A percentile compares a stretch with the other conserved stretches of the same genome.
Evolutionary conservation across 2,113 vertebrate genomes (phyloP).

Genomic region (Leucopsar rothschildi): DNA sequence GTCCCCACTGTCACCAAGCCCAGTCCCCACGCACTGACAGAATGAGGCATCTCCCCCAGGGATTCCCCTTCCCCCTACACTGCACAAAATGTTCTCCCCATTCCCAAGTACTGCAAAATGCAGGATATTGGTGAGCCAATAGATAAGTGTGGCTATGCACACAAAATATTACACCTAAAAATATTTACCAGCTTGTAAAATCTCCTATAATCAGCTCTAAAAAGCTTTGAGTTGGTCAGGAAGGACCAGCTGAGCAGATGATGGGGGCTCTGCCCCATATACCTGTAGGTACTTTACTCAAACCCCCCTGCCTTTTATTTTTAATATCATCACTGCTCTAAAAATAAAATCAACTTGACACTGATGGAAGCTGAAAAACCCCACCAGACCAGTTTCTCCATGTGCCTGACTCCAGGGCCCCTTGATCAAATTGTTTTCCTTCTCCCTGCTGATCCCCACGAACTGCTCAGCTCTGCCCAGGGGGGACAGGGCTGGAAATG

Average conservation of each 20-base stretch:
- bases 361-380: slow-evolving; percentile 73
- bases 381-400: slow-evolving; percentile 42
- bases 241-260: background rate
- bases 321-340: slow-evolving; percentile 47
- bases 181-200: no score
- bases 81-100: background rate
- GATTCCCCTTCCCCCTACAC: rapidly evolving
- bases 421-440: slow-evolving; percentile 73
- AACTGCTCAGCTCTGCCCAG: slow-evolving; percentile 41
- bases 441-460: slow-evolving; percentile 38
- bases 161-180: background rate
- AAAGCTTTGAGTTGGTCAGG: background rate
- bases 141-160: rapidly evolving
- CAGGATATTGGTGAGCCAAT: background rate
- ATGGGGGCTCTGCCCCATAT: background rate
- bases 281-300: slow-evolving; percentile 27
- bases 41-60: background rate
- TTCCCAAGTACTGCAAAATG: rapidly evolving
- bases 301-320: background rate
- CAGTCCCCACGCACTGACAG: rapidly evolving
- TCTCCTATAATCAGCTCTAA: background rate
- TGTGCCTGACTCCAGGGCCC: slow-evolving; percentile 66
- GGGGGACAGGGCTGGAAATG: slow-evolving; percentile 70
- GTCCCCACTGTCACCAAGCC: background rate
- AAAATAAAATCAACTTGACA: slow-evolving; percentile 70